Evolutionary conservation across 2,113 vertebrate species (phyloP), one percentile per base, ranked within the genome.

Genomic region (Colinus virginianus): DNA sequence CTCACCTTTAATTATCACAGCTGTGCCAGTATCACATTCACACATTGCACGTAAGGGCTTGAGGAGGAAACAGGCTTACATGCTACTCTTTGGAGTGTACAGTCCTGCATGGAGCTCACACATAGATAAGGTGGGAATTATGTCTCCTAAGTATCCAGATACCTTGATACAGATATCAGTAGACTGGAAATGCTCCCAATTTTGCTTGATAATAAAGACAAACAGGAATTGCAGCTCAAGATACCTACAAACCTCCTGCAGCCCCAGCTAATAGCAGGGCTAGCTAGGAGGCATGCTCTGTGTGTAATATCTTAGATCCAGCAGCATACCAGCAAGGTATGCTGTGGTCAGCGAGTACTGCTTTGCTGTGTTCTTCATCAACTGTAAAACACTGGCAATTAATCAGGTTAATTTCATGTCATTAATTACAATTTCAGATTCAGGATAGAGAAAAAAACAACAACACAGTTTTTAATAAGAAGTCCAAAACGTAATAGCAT

Each of bases 321-420:
- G 20, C 6, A 81, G 22, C 23, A 9, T 19, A 43, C 0, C 1
- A 53, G 9, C 18, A 71, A 72, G 15, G 11, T 8, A 69, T 40
- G 36, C 7, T 1, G 2, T 2, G 4, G 22, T 14, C 55, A 59
- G 21, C 5, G 9, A 42, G 21, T 88, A 46, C 14, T 53, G 11
- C 32, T 48, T 53, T 25, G 13, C 9, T 62, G 16, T 67, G 64
- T 3, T 26, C 11, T 77, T 69, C 32, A 23, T 34, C 42, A 74
- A 49, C 28, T 51, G 25, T 26, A 59, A 70, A 90, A 48, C 0
- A 1, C 48, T n/a, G 42, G 17, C 15, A 87, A 58, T 78, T 78
- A 76, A 62, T 30, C 11, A 59, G 56, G 30, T 42, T 16, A 48
- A 42, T 66, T 84, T 69, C 2, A 21, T 46, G 9, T 32, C 4